These are phyloP conservation scores for Brachypterus glaber DNA, from an alignment of 2,888 invertebrate genomes.

Conservation along the genomic window DNA sequence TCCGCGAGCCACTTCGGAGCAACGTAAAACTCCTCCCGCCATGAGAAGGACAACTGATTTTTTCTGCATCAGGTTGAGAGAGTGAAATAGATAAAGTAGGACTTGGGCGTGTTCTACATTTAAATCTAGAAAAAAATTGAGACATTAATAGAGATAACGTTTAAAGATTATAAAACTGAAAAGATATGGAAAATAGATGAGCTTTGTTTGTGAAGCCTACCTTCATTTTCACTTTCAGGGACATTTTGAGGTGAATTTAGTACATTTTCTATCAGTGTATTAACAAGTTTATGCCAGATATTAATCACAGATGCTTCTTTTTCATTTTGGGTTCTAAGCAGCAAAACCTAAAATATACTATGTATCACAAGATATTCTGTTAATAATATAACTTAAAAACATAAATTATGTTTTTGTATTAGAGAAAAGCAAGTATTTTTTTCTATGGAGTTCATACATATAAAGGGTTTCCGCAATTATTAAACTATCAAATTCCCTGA, in stretches of 20 bases:
- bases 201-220: slow-evolving; percentile 34
- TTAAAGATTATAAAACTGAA: background rate
- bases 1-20: slow-evolving; percentile 53
- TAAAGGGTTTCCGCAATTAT: too few species aligned
- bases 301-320: slow-evolving; percentile 83
- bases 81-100: slow-evolving; percentile 87
- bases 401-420: too few species aligned
- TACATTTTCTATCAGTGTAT: slow-evolving; percentile 81
- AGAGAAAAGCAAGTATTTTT: background rate
- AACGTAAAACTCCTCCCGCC: slow-evolving; percentile 63
- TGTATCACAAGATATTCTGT: background rate
- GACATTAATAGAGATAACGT: slow-evolving; percentile 3
- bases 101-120: slow-evolving; percentile 95
- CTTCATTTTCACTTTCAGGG: slow-evolving; percentile 64
- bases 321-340: slow-evolving; percentile 72
- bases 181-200: too few species aligned
- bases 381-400: background rate
- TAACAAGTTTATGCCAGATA: slow-evolving; percentile 85
- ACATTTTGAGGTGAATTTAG: slow-evolving; percentile 50
- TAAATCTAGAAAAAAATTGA: slow-evolving; percentile 53
- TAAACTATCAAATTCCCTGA: too few species aligned
- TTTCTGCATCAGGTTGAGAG: slow-evolving; percentile 91
- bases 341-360: slow-evolving; percentile 47
- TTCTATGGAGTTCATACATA: too few species aligned
- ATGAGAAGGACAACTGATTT: slow-evolving; percentile 82